Conservation (phyloP, 2,888 invertebrate genomes). For the Parelbella ahira region DNA sequence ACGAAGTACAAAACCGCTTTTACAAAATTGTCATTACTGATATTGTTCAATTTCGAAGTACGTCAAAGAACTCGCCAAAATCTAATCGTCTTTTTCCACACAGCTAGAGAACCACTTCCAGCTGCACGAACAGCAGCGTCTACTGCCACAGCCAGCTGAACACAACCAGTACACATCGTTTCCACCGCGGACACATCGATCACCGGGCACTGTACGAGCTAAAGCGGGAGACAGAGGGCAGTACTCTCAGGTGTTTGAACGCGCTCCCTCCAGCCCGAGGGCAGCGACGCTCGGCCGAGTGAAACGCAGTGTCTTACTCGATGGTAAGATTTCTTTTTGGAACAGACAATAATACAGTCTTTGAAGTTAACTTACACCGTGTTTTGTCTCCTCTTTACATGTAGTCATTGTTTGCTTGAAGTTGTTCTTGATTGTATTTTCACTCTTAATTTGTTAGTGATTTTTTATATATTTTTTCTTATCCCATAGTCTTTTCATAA, state of each 20-base stretch:
- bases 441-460: no score
- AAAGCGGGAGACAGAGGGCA: conserved; percentile 71
- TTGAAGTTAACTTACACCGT: no score
- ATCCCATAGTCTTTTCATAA: no score
- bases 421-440: no score
- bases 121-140: conserved; percentile 72
- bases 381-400: no score
- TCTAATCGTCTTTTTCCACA: conserved; percentile 2
- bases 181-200: conserved; percentile 55
- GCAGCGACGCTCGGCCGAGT: conserved; percentile 65
- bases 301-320: conserved; percentile 61
- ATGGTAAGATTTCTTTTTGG: conserved; percentile 61
- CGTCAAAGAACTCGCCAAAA: no score
- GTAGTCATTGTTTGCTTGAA: no score
- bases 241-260: conserved; percentile 79
- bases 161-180: conserved; percentile 75
- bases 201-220: conserved; percentile 60
- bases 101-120: conserved; percentile 73
- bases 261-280: conserved; percentile 77
- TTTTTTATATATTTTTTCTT: no score
- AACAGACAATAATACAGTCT: no score
- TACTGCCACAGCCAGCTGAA: conserved; percentile 64
- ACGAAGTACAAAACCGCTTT: no score
- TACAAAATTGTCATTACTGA: no score
- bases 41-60: no score